phyloP scores from a whole-genome alignment of 2,113 vertebrate species.

The Danionella cerebrum region DNA sequence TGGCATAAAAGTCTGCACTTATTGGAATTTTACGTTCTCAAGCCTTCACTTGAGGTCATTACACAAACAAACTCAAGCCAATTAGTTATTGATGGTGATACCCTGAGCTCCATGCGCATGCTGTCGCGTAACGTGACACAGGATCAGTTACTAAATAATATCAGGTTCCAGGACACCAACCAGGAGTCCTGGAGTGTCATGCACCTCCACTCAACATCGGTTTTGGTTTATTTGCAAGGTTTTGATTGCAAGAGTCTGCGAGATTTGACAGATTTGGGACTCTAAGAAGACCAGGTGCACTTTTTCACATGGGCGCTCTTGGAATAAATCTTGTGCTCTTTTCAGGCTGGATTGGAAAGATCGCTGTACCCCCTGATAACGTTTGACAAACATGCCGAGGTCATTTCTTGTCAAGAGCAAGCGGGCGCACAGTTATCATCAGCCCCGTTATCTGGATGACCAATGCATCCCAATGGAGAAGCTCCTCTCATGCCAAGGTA shows the following conservation, averaged over 20 bases:
- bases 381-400: slow-evolving; percentile 75
- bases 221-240: slow-evolving; percentile 1
- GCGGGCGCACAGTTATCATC: slow-evolving; percentile 95
- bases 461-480: slow-evolving; percentile 66
- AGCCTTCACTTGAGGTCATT: background rate
- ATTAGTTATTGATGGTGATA: slow-evolving; percentile 13
- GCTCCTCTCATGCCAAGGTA: slow-evolving; percentile 76
- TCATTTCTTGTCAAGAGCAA: slow-evolving; percentile 98
- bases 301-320: slow-evolving; percentile 32
- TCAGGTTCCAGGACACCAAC: slow-evolving; percentile 6
- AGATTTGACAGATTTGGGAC: background rate
- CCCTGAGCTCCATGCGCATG: slow-evolving; percentile 13
- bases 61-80: background rate
- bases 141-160: slow-evolving; percentile 18
- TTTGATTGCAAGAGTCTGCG: background rate
- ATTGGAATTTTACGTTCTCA: no score
- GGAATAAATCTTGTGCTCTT: slow-evolving; percentile 33
- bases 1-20: no score
- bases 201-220: background rate
- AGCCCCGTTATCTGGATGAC: slow-evolving; percentile 78
- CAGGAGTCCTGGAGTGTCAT: background rate
- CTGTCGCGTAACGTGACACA: slow-evolving; percentile 17
- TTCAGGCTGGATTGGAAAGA: slow-evolving; percentile 6
- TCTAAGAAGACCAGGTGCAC: slow-evolving; percentile 41
- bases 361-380: slow-evolving; percentile 9